Base-by-base conservation (phyloP, 2,113 vertebrate genomes). In the Dasyprocta punctata region DNA sequence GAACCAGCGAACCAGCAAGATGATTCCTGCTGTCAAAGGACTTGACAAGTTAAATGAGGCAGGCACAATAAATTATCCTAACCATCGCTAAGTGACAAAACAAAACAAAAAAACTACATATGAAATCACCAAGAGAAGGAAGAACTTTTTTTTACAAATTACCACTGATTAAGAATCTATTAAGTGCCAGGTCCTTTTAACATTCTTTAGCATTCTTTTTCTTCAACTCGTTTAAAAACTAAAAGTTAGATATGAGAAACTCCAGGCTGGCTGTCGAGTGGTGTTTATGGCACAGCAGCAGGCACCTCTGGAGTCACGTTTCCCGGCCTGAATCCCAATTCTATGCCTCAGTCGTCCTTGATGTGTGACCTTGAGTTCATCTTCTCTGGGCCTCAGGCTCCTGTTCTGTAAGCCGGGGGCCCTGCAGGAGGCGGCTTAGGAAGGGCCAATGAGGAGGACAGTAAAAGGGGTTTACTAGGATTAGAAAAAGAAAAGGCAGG, bases 1-100 rank as follows among this genome's bases (percentile, higher is more conserved):
- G n/a, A n/a, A n/a, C n/a, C n/a, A n/a, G n/a, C n/a, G n/a, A n/a
- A 24, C 47, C 71, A 90, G 65, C 19, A 78, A 87, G 89, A 83
- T 11, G 60, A 58, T 36, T 54, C 30, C 56, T 10, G 22, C 63
- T 65, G n/a, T 44, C 69, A 73, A 73, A 71, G 63, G 60, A 75
- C 14, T 63, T 71, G 73, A 82, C 30, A 63, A 26, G 52, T 60
- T 78, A 84, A 65, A 63, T n/a, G 60, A 92, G 28, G 41, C 36
- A 69, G 44, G 28, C 54, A 56, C 26, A 75, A 69, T 58, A 41
- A 36, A 86, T 71, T 61, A 8, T 7, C 60, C 41, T 56, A 94
- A 73, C 36, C 80, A 85, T 81, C 49, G 71, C 89, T 80, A 54
- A 80, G n/a, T 58, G 75, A 61, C n/a, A 44, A 54, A 78, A 58